Evolutionary conservation across 2,888 invertebrate genomes (phyloP).

Genomic region (Elgonia sp.): DNA sequence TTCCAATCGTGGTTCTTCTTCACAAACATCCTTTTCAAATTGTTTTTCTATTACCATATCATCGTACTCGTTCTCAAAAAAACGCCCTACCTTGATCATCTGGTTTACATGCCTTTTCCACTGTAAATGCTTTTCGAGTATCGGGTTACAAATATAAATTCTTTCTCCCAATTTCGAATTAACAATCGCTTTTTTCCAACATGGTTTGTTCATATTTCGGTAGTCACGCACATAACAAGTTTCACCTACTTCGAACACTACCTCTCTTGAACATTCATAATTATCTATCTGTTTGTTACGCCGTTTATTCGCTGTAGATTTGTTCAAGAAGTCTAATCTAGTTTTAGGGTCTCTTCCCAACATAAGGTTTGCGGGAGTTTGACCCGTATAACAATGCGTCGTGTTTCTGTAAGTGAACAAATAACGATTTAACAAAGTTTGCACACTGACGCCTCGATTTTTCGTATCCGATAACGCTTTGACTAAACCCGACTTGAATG

Average conservation of each 20-base stretch:
- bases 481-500: slow-evolving; percentile 62
- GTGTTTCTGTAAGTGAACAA: slow-evolving; percentile 61
- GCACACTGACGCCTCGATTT: background rate
- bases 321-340: slow-evolving; percentile 56
- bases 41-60: slow-evolving; percentile 53
- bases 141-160: slow-evolving; percentile 57
- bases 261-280: slow-evolving; percentile 52
- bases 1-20: background rate
- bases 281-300: slow-evolving; percentile 40
- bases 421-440: slow-evolving; percentile 47
- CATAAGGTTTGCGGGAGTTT: slow-evolving; percentile 69
- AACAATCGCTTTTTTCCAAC: slow-evolving; percentile 44
- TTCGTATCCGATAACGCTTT: slow-evolving; percentile 36
- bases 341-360: slow-evolving; percentile 59
- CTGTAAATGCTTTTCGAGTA: background rate
- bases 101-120: slow-evolving; percentile 71
- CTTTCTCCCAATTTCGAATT: slow-evolving; percentile 23
- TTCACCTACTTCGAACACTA: slow-evolving; percentile 38
- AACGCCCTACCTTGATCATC: slow-evolving; percentile 54
- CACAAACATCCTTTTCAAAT: background rate
- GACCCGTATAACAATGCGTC: slow-evolving; percentile 62
- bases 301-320: slow-evolving; percentile 25
- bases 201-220: slow-evolving; percentile 42
- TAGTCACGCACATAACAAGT: slow-evolving; percentile 37
- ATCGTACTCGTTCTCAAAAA: slow-evolving; percentile 43